Conservation (phyloP, 2,113 vertebrate genomes). For the Cyprinodon brontotheroides region DNA sequence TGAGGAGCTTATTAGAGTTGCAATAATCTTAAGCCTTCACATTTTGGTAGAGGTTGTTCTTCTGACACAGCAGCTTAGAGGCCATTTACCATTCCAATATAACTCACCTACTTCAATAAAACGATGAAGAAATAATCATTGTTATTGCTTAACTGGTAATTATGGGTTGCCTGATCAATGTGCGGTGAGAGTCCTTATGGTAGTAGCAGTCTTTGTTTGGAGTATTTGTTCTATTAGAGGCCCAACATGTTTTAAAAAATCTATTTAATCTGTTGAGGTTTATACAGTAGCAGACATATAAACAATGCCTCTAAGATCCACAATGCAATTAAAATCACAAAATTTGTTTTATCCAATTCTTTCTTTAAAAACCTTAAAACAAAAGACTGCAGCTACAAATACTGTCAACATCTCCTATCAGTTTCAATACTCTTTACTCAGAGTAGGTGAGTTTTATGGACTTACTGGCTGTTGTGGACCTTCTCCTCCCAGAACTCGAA, state of each 20-base stretch:
- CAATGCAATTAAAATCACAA: not conserved
- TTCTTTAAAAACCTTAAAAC: not conserved
- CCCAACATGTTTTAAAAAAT: not conserved
- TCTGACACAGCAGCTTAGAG: not conserved
- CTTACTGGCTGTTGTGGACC: constrained; percentile 96
- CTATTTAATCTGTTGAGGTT: not conserved
- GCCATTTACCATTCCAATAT: not conserved
- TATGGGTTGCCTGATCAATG: not conserved
- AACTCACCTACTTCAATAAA: not conserved
- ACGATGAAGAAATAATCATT: not conserved
- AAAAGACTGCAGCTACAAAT: not conserved
- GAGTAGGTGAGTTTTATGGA: not conserved
- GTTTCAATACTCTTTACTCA: not conserved
- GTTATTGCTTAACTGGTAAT: not conserved
- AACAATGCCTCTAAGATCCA: not conserved
- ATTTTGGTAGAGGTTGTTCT: not conserved
- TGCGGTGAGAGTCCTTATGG: not conserved
- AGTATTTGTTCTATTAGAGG: not conserved
- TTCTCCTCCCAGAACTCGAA: constrained; percentile 95
- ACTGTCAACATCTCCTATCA: not conserved
- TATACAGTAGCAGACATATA: not conserved
- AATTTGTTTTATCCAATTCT: not conserved
- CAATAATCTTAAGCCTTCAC: not conserved
- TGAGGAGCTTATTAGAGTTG: not conserved
- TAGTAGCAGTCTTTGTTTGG: not conserved